Percentiles rank a stretch among this genome's conserved stretches.
Conservation (phyloP, 1,140 invertebrate species). For the Drosophila santomea region DNA sequence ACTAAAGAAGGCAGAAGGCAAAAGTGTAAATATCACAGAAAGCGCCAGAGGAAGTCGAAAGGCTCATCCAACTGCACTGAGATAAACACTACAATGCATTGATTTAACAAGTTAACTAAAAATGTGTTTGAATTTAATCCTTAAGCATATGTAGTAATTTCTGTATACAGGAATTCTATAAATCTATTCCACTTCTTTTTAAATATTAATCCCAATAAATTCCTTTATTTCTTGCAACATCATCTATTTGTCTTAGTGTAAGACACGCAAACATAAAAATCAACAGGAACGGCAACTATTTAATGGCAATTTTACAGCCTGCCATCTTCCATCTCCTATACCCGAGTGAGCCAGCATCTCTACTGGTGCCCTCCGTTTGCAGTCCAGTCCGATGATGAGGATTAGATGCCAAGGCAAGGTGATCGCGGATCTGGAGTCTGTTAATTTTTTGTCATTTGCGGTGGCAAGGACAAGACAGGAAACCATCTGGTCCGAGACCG, state of each 20-base stretch:
- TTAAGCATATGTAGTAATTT: no score
- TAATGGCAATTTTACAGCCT: constrained; percentile 78
- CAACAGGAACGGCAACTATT: constrained; percentile 73
- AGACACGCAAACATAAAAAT: constrained; percentile 61
- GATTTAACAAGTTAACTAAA: no score
- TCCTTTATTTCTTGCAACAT: background rate
- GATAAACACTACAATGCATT: background rate
- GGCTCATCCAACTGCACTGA: constrained; percentile 21
- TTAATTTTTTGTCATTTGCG: constrained; percentile 62
- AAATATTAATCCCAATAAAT: no score
- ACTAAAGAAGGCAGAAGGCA: constrained; percentile 47
- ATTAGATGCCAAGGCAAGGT: constrained; percentile 57
- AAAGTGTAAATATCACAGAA: constrained; percentile 68
- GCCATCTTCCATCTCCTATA: constrained; percentile 17
- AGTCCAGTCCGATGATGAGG: constrained; percentile 55
- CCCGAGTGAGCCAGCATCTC: background rate
- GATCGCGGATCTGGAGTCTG: constrained; percentile 37
- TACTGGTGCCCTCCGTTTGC: background rate
- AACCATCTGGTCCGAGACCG: constrained; percentile 43
- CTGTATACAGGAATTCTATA: no score
- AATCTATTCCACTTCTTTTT: no score
- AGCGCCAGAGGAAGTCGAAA: constrained; percentile 63
- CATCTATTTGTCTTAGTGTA: background rate
- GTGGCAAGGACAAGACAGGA: constrained; percentile 66
- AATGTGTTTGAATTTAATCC: no score